These are phyloP conservation scores for Steinernema carpocapsae DNA, from an alignment of 2,888 invertebrate genomes.

Conservation along the genomic window DNA sequence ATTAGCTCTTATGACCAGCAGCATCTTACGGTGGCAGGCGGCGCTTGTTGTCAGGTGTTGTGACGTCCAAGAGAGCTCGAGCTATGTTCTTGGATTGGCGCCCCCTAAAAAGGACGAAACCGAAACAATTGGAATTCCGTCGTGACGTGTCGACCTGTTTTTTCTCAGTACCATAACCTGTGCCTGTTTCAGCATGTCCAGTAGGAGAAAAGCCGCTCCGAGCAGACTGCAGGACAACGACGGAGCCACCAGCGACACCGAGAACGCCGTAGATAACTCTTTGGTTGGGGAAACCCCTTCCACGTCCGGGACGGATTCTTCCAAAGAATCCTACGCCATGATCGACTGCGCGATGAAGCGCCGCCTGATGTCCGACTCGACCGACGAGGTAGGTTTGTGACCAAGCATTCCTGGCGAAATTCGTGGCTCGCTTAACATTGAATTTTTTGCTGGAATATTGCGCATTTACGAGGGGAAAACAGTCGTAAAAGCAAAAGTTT, in stretches of 20 bases:
- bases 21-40: conserved; percentile 31
- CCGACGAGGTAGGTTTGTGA: conserved; percentile 9
- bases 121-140: conserved; percentile 5
- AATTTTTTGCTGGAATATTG: conserved; percentile 16
- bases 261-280: background rate
- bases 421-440: background rate
- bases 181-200: conserved; percentile 61
- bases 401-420: background rate
- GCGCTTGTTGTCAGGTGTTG: conserved; percentile 24
- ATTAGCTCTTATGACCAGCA: conserved; percentile 34
- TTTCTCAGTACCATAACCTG: background rate
- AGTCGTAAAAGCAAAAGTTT: conserved; percentile 20
- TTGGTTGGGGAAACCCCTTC: background rate
- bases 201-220: conserved; percentile 63
- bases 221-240: conserved; percentile 45
- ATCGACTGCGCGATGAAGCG: conserved; percentile 24
- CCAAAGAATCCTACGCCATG: background rate
- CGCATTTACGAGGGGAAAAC: conserved; percentile 35
- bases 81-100: background rate
- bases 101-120: background rate
- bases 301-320: background rate
- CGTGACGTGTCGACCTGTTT: background rate
- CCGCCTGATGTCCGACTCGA: conserved; percentile 16
- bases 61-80: conserved; percentile 2
- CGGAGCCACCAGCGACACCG: background rate